Conservation (phyloP, 1,140 invertebrate genomes). For the Platyscapa corneri region DNA sequence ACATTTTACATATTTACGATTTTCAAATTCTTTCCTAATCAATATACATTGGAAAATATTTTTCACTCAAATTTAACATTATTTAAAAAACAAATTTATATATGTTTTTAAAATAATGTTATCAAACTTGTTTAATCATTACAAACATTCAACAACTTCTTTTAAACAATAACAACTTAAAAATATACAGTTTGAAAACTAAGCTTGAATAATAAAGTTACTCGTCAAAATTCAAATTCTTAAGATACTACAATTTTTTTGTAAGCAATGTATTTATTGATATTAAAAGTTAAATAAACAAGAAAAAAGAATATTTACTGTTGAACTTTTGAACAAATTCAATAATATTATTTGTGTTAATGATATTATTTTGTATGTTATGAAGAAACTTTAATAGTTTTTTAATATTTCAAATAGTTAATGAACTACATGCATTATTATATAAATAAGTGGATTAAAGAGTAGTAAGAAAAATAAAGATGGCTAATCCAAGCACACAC, state of each 20-base stretch:
- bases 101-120: too few relatives aligned
- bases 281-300: constrained; percentile 32
- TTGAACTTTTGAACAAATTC: constrained; percentile 40
- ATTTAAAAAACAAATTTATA: too few relatives aligned
- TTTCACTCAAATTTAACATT: too few relatives aligned
- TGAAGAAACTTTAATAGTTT: too few relatives aligned
- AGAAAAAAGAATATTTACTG: neutral
- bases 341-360: constrained; percentile 38
- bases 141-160: too few relatives aligned
- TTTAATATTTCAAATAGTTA: too few relatives aligned
- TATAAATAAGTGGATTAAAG: constrained; percentile 33
- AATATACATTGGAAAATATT: too few relatives aligned
- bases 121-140: too few relatives aligned
- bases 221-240: constrained; percentile 34
- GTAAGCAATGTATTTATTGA: neutral
- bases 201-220: constrained; percentile 1
- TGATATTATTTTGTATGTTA: too few relatives aligned
- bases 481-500: constrained; percentile 71
- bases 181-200: neutral
- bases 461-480: constrained; percentile 61
- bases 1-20: constrained; percentile 5
- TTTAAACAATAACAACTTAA: neutral
- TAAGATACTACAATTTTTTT: neutral
- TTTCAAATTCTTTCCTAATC: neutral
- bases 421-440: constrained; percentile 32